These are phyloP conservation scores for Motacilla alba DNA, from an alignment of 2,113 vertebrate genomes.

Conservation along the genomic window DNA sequence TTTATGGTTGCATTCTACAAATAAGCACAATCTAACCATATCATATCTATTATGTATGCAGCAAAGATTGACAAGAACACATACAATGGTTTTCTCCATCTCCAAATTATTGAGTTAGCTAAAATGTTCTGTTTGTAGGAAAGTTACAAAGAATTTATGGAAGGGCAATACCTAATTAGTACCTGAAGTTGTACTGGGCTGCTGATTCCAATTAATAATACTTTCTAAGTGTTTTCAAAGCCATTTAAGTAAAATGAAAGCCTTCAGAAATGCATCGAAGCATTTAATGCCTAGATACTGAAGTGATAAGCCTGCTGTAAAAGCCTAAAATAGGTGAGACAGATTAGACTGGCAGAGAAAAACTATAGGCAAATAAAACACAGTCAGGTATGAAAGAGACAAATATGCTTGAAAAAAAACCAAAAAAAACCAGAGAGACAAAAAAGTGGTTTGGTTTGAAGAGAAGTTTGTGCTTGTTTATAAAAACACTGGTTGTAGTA, in stretches of 20 bases:
- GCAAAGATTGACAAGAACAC: background rate
- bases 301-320: conserved; percentile 17
- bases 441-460: background rate
- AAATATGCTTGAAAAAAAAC: background rate
- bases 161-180: conserved; percentile 40
- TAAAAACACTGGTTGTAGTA: background rate
- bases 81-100: background rate
- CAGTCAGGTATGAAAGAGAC: background rate
- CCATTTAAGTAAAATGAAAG: conserved; percentile 47
- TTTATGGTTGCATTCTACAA: background rate
- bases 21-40: background rate
- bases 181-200: conserved; percentile 34
- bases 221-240: conserved; percentile 44
- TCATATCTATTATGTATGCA: background rate
- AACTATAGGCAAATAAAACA: background rate
- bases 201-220: conserved; percentile 55
- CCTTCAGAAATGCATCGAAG: conserved; percentile 36
- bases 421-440: background rate
- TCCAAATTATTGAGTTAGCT: conserved; percentile 22
- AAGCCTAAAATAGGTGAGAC: conserved; percentile 27
- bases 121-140: background rate
- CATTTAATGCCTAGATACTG: conserved; percentile 36
- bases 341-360: conserved; percentile 37
- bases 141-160: conserved; percentile 1
- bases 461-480: background rate